phyloP scores from a whole-genome alignment of 1,140 invertebrate genomes.

The Triops cancriformis region DNA sequence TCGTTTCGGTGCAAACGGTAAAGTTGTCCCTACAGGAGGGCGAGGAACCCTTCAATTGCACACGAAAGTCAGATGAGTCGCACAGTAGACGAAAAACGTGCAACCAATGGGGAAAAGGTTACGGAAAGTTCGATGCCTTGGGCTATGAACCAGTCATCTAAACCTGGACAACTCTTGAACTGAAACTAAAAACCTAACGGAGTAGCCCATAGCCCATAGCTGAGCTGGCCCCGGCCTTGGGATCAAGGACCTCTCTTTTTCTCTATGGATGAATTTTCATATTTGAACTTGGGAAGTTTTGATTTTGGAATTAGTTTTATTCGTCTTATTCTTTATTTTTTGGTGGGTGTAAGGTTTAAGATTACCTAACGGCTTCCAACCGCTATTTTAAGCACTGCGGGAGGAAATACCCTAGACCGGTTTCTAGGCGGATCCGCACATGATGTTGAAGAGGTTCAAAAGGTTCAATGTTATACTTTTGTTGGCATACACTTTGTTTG shows the following conservation, averaged over 20 bases:
- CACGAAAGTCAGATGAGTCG: no score
- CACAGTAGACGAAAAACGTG: no score
- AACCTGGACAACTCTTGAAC: no score
- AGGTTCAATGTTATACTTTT: neutral
- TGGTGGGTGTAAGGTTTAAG: neutral
- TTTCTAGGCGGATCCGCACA: neutral
- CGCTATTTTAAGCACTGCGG: neutral
- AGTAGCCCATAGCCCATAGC: conserved; percentile 2
- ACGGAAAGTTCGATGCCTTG: neutral
- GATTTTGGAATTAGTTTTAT: no score
- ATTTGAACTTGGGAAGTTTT: no score
- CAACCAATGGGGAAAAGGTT: neutral
- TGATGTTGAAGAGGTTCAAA: neutral
- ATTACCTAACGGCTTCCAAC: neutral
- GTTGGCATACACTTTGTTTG: no score
- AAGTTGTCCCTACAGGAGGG: no score
- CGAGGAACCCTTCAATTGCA: no score
- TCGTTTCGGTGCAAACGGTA: no score
- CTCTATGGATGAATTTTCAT: neutral
- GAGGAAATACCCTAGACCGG: neutral
- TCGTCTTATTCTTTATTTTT: neutral
- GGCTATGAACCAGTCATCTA: no score
- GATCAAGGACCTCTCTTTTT: neutral
- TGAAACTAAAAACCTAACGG: neutral
- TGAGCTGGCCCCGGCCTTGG: neutral